Percentiles rank a stretch among this genome's conserved stretches.
Evolutionary conservation across 2,113 vertebrate genomes (phyloP).

Genomic region (Malurus elegans): DNA sequence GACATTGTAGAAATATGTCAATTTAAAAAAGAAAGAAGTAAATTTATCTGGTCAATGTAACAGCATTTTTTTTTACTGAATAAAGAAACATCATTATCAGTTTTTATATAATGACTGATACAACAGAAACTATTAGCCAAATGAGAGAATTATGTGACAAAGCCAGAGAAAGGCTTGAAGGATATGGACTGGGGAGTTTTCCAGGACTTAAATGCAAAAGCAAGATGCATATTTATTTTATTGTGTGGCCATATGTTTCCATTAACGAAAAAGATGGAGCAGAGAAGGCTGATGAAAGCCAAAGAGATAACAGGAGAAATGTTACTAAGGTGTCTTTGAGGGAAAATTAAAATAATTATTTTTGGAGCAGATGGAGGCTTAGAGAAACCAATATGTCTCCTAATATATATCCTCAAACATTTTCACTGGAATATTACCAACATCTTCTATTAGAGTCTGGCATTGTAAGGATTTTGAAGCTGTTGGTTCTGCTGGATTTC

Average conservation of each 20-base stretch:
- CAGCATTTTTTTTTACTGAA: not conserved
- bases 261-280: not conserved
- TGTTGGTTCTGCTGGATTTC: not conserved
- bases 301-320: constrained; percentile 42
- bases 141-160: not conserved
- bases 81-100: not conserved
- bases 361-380: not conserved
- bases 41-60: not conserved
- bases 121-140: not conserved
- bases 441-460: not conserved
- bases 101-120: not conserved
- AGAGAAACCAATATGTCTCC: not conserved
- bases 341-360: constrained; percentile 14
- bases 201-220: not conserved
- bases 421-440: constrained; percentile 37
- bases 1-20: not conserved
- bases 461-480: not conserved
- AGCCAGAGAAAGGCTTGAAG: not conserved
- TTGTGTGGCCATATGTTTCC: constrained; percentile 3
- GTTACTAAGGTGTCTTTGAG: not conserved
- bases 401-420: constrained; percentile 18
- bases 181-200: not conserved
- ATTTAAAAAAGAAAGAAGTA: not conserved
- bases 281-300: not conserved
- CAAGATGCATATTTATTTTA: not conserved